phyloP scores from a whole-genome alignment of 2,797 vertebrate species.

The Dryobates pubescens region DNA sequence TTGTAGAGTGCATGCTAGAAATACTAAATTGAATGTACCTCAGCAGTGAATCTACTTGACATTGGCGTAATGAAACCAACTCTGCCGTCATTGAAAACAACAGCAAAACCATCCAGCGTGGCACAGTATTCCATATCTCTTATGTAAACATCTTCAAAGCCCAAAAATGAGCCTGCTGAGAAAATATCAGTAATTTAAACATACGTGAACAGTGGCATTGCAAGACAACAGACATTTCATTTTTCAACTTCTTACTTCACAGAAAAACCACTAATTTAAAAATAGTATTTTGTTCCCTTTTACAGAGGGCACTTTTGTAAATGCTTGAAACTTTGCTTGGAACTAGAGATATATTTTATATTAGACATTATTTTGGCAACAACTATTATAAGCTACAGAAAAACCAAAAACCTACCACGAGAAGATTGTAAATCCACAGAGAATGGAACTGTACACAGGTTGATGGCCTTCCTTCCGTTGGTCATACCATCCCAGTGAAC shows the following conservation, averaged over 20 bases:
- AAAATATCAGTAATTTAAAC: conserved; percentile 39
- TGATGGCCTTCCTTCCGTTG: conserved; percentile 94
- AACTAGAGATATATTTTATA: background rate
- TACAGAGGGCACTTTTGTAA: background rate
- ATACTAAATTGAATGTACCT: conserved; percentile 80
- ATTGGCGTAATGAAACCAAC: conserved; percentile 96
- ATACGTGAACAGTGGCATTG: background rate
- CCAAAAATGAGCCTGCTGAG: conserved; percentile 91
- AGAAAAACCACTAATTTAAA: background rate
- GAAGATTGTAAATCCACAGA: conserved; percentile 95
- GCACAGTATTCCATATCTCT: conserved; percentile 94
- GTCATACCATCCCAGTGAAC: conserved; percentile 95
- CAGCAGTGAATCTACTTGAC: conserved; percentile 89
- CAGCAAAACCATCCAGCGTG: conserved; percentile 94
- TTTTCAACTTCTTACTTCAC: background rate
- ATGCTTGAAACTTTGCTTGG: background rate
- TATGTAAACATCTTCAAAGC: conserved; percentile 88
- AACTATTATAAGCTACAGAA: background rate
- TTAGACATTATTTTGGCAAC: background rate
- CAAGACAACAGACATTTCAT: background rate
- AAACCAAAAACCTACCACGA: conserved; percentile 80
- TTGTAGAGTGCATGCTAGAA: background rate
- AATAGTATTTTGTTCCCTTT: background rate
- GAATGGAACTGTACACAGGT: conserved; percentile 93
- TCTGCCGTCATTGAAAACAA: conserved; percentile 95